phyloP scores from a whole-genome alignment of 2,888 invertebrate genomes.

The Thecocarcelia acutangulata region DNA sequence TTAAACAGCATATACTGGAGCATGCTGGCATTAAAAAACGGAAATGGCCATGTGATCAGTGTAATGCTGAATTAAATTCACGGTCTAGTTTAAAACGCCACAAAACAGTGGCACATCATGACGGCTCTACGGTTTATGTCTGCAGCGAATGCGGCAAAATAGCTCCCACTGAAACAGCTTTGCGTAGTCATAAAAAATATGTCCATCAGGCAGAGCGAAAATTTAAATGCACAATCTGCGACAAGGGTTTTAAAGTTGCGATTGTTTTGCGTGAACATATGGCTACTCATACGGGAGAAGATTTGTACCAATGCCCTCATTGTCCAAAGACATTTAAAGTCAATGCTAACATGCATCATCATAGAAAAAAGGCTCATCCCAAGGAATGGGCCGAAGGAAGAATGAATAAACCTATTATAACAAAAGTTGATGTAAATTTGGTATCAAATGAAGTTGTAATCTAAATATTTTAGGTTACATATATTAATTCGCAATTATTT shows the following conservation, averaged over 20 bases:
- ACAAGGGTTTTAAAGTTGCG: conserved; percentile 72
- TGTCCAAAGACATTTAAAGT: conserved; percentile 75
- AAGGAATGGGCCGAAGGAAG: conserved; percentile 73
- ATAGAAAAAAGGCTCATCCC: conserved; percentile 74
- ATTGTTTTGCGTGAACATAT: conserved; percentile 73
- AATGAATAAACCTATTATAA: conserved; percentile 62
- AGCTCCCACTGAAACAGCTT: conserved; percentile 70
- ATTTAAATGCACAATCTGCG: conserved; percentile 72
- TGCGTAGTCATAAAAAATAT: conserved; percentile 72
- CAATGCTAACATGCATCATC: conserved; percentile 75
- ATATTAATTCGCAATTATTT: conserved; percentile 13
- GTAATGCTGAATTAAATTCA: conserved; percentile 71
- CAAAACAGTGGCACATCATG: conserved; percentile 71
- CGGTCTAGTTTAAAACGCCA: conserved; percentile 71
- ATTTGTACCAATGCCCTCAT: conserved; percentile 73
- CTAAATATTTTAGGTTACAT: conserved; percentile 16
- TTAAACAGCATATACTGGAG: conserved; percentile 68
- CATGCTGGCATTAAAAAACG: conserved; percentile 69
- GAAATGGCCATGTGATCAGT: conserved; percentile 71
- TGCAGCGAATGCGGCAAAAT: conserved; percentile 73
- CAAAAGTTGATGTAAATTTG: conserved; percentile 65
- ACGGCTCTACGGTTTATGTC: conserved; percentile 68
- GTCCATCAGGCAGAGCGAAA: conserved; percentile 71
- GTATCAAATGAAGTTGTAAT: conserved; percentile 69
- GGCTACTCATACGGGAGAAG: conserved; percentile 74